These are phyloP conservation scores for Rhinopithecus roxellana DNA, from an alignment of 2,113 vertebrate genomes.

Conservation along the genomic window DNA sequence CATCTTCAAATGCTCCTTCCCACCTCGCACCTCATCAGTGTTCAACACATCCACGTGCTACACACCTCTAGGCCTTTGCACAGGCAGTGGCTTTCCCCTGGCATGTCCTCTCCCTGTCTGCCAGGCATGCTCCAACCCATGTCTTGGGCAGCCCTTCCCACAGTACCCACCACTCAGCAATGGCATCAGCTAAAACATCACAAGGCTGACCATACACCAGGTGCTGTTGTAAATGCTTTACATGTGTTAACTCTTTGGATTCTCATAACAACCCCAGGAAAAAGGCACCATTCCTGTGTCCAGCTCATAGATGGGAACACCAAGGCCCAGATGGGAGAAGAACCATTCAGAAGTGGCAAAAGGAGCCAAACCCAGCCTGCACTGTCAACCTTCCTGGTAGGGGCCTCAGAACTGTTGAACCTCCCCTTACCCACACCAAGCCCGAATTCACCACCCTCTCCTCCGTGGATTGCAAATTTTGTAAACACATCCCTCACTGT, in stretches of 20 bases:
- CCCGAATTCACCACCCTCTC: not conserved
- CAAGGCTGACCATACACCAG: not conserved
- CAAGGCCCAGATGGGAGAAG: not conserved
- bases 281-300: not conserved
- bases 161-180: accelerated
- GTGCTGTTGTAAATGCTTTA: not conserved
- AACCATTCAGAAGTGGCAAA: not conserved
- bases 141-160: not conserved
- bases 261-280: not conserved
- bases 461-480: not conserved
- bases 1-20: not conserved
- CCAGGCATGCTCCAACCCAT: accelerated
- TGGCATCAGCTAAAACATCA: not conserved
- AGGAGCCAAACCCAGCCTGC: not conserved
- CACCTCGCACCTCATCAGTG: too few species aligned
- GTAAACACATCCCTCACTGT: not conserved
- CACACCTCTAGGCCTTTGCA: not conserved
- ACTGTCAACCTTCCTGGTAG: not conserved
- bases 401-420: not conserved
- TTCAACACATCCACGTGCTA: accelerated
- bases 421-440: not conserved
- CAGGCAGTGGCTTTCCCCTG: not conserved
- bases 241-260: not conserved
- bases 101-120: not conserved
- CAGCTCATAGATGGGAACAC: not conserved